Percentiles rank a stretch among this genome's conserved stretches.
Evolutionary conservation across 2,113 vertebrate genomes (phyloP).

Genomic region (Centropus unirufus): DNA sequence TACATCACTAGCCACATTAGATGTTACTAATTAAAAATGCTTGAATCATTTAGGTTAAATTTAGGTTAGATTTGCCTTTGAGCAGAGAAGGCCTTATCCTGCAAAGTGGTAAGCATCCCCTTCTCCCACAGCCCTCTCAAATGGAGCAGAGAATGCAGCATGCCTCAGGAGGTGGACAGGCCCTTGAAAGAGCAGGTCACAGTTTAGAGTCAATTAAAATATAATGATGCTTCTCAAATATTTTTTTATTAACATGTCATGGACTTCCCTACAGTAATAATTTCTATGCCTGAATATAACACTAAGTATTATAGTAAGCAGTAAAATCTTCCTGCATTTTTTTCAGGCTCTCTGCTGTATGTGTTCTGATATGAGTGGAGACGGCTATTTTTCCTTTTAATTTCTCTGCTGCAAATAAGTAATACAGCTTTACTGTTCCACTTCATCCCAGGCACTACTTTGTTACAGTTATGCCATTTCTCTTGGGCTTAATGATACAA

Average conservation of each 20-base stretch:
- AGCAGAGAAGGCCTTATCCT: background rate
- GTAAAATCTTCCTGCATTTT: background rate
- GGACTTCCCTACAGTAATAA: background rate
- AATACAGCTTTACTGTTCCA: background rate
- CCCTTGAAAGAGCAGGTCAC: background rate
- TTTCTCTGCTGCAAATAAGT: slow-evolving; percentile 22
- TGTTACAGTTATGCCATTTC: background rate
- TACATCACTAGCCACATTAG: background rate
- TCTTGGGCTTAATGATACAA: background rate
- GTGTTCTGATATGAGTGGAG: background rate
- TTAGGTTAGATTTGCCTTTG: background rate
- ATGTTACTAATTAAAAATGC: background rate
- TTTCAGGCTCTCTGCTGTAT: background rate
- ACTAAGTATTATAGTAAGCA: background rate
- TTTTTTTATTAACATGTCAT: background rate
- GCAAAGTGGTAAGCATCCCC: background rate
- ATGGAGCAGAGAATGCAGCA: background rate
- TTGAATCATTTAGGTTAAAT: background rate
- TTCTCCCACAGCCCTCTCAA: background rate
- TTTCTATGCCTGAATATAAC: background rate
- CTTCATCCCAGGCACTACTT: slow-evolving; percentile 49
- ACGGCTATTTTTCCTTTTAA: background rate
- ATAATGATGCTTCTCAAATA: background rate
- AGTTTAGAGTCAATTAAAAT: background rate
- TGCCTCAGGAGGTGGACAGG: rapidly evolving